phyloP scores from a whole-genome alignment of 2,888 invertebrate genomes.

The Octonoba sinensis region DNA sequence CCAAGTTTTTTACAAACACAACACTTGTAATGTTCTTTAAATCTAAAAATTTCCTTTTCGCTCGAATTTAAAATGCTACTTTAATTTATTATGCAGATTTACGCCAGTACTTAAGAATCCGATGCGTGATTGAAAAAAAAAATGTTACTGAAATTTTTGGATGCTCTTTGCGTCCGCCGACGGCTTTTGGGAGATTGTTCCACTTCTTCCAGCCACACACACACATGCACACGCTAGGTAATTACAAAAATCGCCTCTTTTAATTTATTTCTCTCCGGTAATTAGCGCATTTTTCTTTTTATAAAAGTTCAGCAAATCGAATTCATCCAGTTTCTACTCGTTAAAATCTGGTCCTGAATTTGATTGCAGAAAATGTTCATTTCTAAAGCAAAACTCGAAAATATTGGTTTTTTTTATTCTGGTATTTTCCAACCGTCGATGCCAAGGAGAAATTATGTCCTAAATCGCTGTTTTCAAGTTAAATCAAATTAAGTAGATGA shows the following conservation, averaged over 20 bases:
- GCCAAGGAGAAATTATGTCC: not conserved
- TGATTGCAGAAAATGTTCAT: not conserved
- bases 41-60: not conserved
- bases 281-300: slow-evolving; percentile 46
- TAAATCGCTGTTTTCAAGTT: too few species aligned
- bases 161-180: not conserved
- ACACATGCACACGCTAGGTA: slow-evolving; percentile 5
- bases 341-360: not conserved
- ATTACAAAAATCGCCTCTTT: slow-evolving; percentile 48
- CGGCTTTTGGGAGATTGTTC: too few species aligned
- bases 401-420: not conserved
- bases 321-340: slow-evolving; percentile 1
- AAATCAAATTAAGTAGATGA: too few species aligned
- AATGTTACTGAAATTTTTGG: slow-evolving; percentile 31
- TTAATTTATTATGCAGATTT: slow-evolving; percentile 43
- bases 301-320: slow-evolving; percentile 22
- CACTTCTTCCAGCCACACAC: too few species aligned
- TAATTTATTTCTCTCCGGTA: slow-evolving; percentile 53
- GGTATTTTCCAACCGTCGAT: not conserved
- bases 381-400: not conserved
- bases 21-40: too few species aligned
- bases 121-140: slow-evolving; percentile 10
- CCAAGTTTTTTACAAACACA: too few species aligned
- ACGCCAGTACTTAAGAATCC: slow-evolving; percentile 12
- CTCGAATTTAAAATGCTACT: not conserved